Conservation (phyloP, 1,140 invertebrate genomes). For the Cepaea nemoralis region DNA sequence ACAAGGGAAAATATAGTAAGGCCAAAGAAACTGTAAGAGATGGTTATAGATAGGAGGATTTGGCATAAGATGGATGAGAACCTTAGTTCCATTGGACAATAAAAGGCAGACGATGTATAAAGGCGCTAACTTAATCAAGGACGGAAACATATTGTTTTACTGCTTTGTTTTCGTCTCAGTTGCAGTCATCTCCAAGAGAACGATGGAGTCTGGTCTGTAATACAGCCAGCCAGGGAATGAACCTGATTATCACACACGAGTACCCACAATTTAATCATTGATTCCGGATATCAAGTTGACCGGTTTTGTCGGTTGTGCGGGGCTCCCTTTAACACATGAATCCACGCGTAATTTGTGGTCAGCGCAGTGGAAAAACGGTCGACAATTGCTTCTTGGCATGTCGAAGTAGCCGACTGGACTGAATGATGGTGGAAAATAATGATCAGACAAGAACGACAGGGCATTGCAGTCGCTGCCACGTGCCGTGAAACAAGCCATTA, state of each 20-base stretch:
- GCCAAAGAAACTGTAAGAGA: too few relatives aligned
- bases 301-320: neutral
- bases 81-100: too few relatives aligned
- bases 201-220: neutral
- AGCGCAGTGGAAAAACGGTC: neutral
- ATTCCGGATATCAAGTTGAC: neutral
- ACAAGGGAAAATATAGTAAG: too few relatives aligned
- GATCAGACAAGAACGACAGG: conserved; percentile 1
- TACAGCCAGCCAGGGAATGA: neutral
- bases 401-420: neutral
- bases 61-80: too few relatives aligned
- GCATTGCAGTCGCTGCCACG: neutral
- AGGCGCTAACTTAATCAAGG: neutral
- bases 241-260: neutral
- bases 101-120: too few relatives aligned
- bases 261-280: conserved; percentile 1
- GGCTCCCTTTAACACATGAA: neutral
- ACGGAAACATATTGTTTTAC: neutral
- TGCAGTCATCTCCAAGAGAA: neutral
- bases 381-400: neutral
- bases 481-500: conserved; percentile 17
- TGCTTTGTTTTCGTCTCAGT: neutral
- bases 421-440: neutral
- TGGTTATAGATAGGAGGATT: too few relatives aligned
- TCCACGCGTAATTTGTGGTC: neutral